These are phyloP conservation scores for Darevskia nairensis DNA, from an alignment of 2,797 vertebrate species.

Conservation along the genomic window DNA sequence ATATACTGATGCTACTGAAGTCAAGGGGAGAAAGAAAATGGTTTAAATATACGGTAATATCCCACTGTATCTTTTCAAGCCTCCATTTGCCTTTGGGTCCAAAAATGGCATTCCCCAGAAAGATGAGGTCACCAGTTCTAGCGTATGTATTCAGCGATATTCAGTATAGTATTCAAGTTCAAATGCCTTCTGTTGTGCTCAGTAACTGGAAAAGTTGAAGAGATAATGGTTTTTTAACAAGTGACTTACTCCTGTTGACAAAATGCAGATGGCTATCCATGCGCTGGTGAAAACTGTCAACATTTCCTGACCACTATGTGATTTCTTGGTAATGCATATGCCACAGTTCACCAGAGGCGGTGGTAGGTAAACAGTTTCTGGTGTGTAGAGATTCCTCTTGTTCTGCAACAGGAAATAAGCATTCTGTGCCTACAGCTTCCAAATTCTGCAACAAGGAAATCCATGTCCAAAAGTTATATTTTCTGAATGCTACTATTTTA, in stretches of 20 bases:
- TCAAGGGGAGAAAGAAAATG: not conserved
- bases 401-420: not conserved
- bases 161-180: slow-evolving; percentile 65
- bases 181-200: slow-evolving; percentile 72
- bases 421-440: not conserved
- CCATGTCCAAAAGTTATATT: not conserved
- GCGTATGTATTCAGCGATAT: slow-evolving; percentile 60
- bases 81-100: slow-evolving; percentile 66
- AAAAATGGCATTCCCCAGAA: slow-evolving; percentile 72
- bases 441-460: not conserved
- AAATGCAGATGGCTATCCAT: slow-evolving; percentile 69
- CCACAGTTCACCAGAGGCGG: not conserved
- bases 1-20: not conserved
- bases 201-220: slow-evolving; percentile 60
- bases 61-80: slow-evolving; percentile 52
- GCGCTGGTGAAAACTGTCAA: slow-evolving; percentile 62
- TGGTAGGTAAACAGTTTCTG: not conserved
- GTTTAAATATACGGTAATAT: not conserved
- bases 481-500: not conserved
- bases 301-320: slow-evolving; percentile 47
- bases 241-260: slow-evolving; percentile 73
- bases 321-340: slow-evolving; percentile 11
- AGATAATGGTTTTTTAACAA: slow-evolving; percentile 75
- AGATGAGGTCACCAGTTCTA: slow-evolving; percentile 68
- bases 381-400: not conserved